Percentiles rank a stretch among this genome's conserved stretches.
These are phyloP conservation scores for Procambarus virginalis DNA, from an alignment of 1,140 invertebrate genomes.

Conservation along the genomic window DNA sequence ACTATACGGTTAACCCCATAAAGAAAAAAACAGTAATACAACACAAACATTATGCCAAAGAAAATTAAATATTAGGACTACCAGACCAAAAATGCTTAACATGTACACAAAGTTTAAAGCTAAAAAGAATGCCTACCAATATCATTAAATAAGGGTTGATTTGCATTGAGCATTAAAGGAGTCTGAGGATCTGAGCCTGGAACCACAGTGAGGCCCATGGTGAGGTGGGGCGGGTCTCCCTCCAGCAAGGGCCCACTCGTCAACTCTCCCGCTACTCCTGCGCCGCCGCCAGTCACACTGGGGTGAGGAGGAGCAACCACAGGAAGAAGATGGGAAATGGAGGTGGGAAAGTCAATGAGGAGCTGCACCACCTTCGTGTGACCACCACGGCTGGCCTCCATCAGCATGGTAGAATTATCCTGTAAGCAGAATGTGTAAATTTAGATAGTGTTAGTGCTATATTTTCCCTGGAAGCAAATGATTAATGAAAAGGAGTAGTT, in stretches of 20 bases:
- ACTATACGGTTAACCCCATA: too few species aligned
- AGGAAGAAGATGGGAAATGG: conserved; percentile 77
- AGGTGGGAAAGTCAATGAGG: conserved; percentile 94
- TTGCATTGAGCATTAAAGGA: conserved; percentile 55
- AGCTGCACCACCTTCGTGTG: conserved; percentile 96
- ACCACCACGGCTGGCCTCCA: conserved; percentile 97
- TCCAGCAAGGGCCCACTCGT: conserved; percentile 44
- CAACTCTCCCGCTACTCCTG: conserved; percentile 72
- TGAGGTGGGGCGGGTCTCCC: conserved; percentile 47
- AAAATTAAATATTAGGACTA: too few species aligned
- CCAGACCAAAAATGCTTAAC: too few species aligned
- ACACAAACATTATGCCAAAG: too few species aligned
- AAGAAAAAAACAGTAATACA: too few species aligned
- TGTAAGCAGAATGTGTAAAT: conserved; percentile 72
- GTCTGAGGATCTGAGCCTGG: conserved; percentile 57
- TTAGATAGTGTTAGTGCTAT: background rate
- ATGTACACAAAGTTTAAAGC: too few species aligned
- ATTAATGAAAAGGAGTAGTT: too few species aligned
- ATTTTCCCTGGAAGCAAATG: background rate
- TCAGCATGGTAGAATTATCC: conserved; percentile 98
- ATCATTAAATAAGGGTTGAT: conserved; percentile 61
- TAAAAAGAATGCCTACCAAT: conserved; percentile 29
- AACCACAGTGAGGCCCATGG: conserved; percentile 61
- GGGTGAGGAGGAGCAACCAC: conserved; percentile 72
- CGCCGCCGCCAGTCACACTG: conserved; percentile 72